These are phyloP conservation scores for Pelobates cultripes DNA, from an alignment of 2,797 vertebrate species.

Conservation along the genomic window DNA sequence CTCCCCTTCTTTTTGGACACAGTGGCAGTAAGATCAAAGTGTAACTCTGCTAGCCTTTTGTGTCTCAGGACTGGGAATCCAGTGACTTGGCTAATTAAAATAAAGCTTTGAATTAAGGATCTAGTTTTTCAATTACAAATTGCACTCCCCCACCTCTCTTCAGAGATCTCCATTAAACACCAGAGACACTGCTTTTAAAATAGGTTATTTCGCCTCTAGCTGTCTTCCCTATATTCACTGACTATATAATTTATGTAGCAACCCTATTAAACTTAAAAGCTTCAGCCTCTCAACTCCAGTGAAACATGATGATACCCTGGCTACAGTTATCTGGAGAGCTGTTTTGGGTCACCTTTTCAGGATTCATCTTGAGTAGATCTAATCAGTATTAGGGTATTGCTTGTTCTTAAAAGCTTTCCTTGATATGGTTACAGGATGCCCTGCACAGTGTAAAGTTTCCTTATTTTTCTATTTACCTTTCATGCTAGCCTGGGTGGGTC, in stretches of 20 bases:
- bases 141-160: constrained; percentile 67
- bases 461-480: constrained; percentile 85
- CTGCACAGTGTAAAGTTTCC: constrained; percentile 83
- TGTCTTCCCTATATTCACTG: constrained; percentile 89
- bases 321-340: constrained; percentile 92
- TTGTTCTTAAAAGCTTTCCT: constrained; percentile 95
- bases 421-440: constrained; percentile 97
- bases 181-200: constrained; percentile 73
- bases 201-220: constrained; percentile 72
- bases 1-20: constrained; percentile 66
- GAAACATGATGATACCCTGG: constrained; percentile 94
- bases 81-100: constrained; percentile 81
- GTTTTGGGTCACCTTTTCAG: constrained; percentile 86
- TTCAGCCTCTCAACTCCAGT: constrained; percentile 75
- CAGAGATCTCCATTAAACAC: constrained; percentile 78
- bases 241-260: constrained; percentile 95
- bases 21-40: constrained; percentile 73
- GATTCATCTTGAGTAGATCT: constrained; percentile 96
- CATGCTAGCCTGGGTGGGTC: constrained; percentile 79
- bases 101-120: constrained; percentile 79
- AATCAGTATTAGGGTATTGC: constrained; percentile 97
- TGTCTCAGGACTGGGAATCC: constrained; percentile 74
- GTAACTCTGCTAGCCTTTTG: constrained; percentile 62
- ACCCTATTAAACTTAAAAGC: constrained; percentile 97
- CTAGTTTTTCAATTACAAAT: constrained; percentile 76